These are phyloP conservation scores for Montipora capitata DNA, from an alignment of 92 coral and sea anemone species.

Conservation along the genomic window DNA sequence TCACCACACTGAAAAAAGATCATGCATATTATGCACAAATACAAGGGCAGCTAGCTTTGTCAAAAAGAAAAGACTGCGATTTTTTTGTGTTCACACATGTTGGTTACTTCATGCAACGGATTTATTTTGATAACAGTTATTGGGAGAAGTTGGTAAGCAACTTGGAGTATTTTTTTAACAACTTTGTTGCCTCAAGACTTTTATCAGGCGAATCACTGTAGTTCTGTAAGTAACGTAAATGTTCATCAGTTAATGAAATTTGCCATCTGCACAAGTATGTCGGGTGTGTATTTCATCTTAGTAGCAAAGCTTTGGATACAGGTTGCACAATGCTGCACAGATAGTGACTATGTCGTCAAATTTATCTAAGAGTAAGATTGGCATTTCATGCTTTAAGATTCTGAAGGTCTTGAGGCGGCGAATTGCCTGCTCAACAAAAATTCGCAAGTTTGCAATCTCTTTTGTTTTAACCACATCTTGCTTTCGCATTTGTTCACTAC, in stretches of 20 bases:
- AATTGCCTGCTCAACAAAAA: conserved; percentile 48
- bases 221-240: neutral
- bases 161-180: conserved; percentile 42
- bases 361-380: no score
- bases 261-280: neutral
- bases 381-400: conserved; percentile 30
- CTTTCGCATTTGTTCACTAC: conserved; percentile 22
- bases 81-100: conserved; percentile 40
- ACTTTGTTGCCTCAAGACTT: neutral
- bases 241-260: neutral
- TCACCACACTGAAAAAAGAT: conserved; percentile 27
- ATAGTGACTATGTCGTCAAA: no score
- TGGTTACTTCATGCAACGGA: conserved; percentile 20
- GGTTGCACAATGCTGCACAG: no score
- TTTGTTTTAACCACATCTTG: conserved; percentile 21
- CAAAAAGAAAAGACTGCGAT: conserved; percentile 60
- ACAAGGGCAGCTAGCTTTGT: conserved; percentile 56
- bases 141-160: conserved; percentile 21
- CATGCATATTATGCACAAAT: conserved; percentile 61
- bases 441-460: conserved; percentile 14
- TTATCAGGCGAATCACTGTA: neutral
- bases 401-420: conserved; percentile 14
- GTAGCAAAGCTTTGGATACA: no score
- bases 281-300: neutral
- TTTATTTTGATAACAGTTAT: conserved; percentile 46